Base-by-base conservation (phyloP, 2,113 vertebrate species). In the Corythoichthys intestinalis region DNA sequence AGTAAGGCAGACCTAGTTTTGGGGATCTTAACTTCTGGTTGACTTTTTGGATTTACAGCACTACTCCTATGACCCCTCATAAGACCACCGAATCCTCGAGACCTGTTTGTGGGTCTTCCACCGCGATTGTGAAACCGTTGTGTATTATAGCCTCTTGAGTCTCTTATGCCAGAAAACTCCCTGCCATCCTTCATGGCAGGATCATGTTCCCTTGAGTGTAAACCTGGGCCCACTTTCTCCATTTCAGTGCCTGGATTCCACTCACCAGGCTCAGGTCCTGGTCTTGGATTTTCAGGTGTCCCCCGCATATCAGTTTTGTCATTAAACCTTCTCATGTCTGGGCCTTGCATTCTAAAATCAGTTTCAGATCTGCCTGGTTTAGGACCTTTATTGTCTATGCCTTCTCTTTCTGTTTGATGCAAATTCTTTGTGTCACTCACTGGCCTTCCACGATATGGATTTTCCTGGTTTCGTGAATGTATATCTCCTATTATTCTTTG, bases 1-100 rank as follows among this genome's bases (percentile, higher is more conserved):
- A 98, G 92, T 72, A 97, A 91, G 13, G 94, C 94, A 74, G 91
- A 84, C 50, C 93, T 94, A 37, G 68, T 81, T 62, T 83, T 81
- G 1, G 65, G 80, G 1, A 91, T 87, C 78, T 91, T 93, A 78
- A 86, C 73, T 5, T 88, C 75, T 4, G 88, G 90, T 2, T 88
- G 79, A 53, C 75, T 74, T 66, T 88, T 64, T 7, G 85, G 89
- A 44, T 88, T 88, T 28, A 91, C 90, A 70, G 92, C 93, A 74
- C 84, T 77, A 17, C 87, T 85, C 50, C 85, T 82, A 60, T 79
- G 70, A 4, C 90, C 88, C 64, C 88, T 67, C 41, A 41, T 58
- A 65, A 39, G 14, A 46, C 61, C 61, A 63, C 12, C 1, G 17
- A 12, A 10, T 38, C n/a, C 39, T 44, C 69, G 71, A 61, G 8